These are phyloP conservation scores for Phorcus lineatus DNA, from an alignment of 2,888 invertebrate species.

Conservation along the genomic window DNA sequence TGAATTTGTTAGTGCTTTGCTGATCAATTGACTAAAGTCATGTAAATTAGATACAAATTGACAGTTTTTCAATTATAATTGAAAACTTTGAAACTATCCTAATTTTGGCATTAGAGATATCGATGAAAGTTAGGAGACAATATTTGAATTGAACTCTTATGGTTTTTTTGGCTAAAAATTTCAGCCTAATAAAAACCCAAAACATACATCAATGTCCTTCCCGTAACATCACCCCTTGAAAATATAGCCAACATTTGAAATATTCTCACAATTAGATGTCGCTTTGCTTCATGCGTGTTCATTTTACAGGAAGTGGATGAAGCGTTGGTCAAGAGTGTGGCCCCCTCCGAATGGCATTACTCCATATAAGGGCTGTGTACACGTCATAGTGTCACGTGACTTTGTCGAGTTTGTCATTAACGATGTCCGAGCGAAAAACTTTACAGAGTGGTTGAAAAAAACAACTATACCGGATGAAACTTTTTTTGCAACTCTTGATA, in stretches of 20 bases:
- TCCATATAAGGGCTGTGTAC: slow-evolving; percentile 53
- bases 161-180: no score
- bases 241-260: background rate
- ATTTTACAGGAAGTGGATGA: background rate
- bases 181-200: no score
- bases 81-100: no score
- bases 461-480: slow-evolving; percentile 57
- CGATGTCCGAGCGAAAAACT: slow-evolving; percentile 38
- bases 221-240: background rate
- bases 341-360: slow-evolving; percentile 37
- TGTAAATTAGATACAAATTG: no score
- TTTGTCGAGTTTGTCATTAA: slow-evolving; percentile 54
- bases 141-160: no score
- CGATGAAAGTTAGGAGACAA: no score
- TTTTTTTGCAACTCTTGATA: slow-evolving; percentile 41
- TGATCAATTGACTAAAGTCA: no score
- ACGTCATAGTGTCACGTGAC: slow-evolving; percentile 47
- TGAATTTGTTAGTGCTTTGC: no score
- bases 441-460: slow-evolving; percentile 55
- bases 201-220: no score
- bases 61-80: no score
- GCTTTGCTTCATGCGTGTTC: background rate
- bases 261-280: no score
- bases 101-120: no score
- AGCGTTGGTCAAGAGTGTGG: slow-evolving; percentile 2